These are phyloP conservation scores for Bombus ignitus DNA, from an alignment of 1,140 invertebrate species.

Conservation along the genomic window DNA sequence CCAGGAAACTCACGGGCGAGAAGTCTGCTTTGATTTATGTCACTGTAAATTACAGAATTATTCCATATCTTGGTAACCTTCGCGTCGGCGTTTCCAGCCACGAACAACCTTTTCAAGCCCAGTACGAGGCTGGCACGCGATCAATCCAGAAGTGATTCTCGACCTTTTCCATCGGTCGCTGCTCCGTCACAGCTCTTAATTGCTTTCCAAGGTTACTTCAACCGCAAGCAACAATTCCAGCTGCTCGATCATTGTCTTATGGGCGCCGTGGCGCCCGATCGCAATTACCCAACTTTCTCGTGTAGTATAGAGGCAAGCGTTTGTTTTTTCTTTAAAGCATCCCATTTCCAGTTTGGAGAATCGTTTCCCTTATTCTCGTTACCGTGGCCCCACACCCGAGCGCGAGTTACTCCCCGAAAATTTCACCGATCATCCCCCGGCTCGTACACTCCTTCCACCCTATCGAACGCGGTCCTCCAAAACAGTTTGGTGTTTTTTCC, in stretches of 20 bases:
- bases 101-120: background rate
- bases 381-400: too few relatives aligned
- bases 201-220: conserved; percentile 53
- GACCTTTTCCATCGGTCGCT: conserved; percentile 40
- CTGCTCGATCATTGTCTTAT: conserved; percentile 34
- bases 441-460: background rate
- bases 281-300: background rate
- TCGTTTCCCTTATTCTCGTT: too few relatives aligned
- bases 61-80: conserved; percentile 3
- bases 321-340: background rate
- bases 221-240: conserved; percentile 35
- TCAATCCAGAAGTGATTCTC: conserved; percentile 53
- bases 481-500: background rate
- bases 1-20: background rate
- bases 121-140: conserved; percentile 8
- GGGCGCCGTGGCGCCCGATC: background rate
- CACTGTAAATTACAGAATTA: conserved; percentile 24
- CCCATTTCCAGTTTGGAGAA: too few relatives aligned
- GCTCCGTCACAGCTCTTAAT: conserved; percentile 50
- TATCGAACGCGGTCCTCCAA: background rate
- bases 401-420: too few relatives aligned
- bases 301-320: background rate
- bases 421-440: too few relatives aligned
- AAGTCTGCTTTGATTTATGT: conserved; percentile 15
- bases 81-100: background rate